Evolutionary conservation across 2,797 vertebrate species (phyloP), one percentile per base, ranked within the genome.

Genomic region (Erpetoichthys calabaricus): DNA sequence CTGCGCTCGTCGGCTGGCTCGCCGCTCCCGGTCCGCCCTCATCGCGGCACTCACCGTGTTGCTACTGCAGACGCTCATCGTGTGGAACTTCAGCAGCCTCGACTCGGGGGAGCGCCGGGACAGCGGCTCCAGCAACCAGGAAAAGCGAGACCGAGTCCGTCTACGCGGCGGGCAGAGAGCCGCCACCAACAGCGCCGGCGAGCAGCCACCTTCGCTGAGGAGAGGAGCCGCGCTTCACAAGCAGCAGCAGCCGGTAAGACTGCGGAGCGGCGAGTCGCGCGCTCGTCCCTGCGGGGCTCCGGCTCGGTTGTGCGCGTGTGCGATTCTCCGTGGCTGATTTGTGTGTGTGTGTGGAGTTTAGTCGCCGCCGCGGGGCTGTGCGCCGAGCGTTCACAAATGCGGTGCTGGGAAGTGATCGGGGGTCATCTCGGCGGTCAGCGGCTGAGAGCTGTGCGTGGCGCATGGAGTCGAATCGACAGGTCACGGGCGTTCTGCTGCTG

Each of bases 41-140:
- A 82, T 91, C 5, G 85, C 86, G 62, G 91, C 90, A 62, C 90
- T 94, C 69, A 89, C 86, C 7, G 87, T 92, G 68, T 77, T 94
- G 75, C 89, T 94, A 64, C 76, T 94, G 71, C 91, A 94, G 82
- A 92, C 90, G 55, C 87, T 93, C 67, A 76, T 92, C 49, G 89
- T 92, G 69, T 94, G 91, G 91, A 94, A 92, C 87, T 91, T 94
- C 87, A 90, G 85, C 77, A 91, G 87, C 82, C 81, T 94, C 45
- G 91, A 94, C 79, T 85, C 88, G 51, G 91, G 84, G 47, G 86
- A 90, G 59, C 88, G 86, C 46, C 63, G 82, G 67, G 78, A 77
- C 49, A 82, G 80, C 73, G 82, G 76, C 57, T 78, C 79, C 67
- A 78, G 8, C 72, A 68, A 71, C 70, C 77, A 83, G 56, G 83